Evolutionary conservation across 2,797 vertebrate species (phyloP), one percentile per base, ranked within the genome.

Genomic region (Danio jaintianensis): DNA sequence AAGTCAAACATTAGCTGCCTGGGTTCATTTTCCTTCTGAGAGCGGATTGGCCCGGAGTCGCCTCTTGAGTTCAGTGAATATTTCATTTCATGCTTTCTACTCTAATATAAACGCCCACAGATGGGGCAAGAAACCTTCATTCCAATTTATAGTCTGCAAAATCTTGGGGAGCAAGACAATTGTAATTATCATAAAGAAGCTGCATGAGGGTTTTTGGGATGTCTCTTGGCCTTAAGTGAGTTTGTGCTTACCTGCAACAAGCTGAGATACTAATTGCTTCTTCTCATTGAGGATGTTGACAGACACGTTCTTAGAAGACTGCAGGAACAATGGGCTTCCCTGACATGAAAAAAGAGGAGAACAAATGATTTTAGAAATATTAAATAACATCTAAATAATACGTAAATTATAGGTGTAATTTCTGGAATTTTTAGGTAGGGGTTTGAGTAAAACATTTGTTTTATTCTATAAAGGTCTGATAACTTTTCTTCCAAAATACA

Each of bases 261-360:
- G 95, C 87, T 96, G 97, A 36, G 97, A 98, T 87, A 98, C 95
- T 87, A 96, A 94, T 90, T 97, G 95, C 80, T 95, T 96, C 91
- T 99, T 95, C 88, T 93, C 94, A 79, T 96, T 96, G 88, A 98
- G 93, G 87, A 99, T 94, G 86, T 98, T 99, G 89, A 99, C 93
- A 1, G 98, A 97, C 82, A 99, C 93, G 40, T 99, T 99, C 91
- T 95, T 95, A 92, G 97, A 97, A 18, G 98, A 99, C 91, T 99
- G 98, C 92, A 99, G 95, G 92, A 96, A 96, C 81, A 99, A 92
- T 3, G 97, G 95, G 64, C 95, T 96, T 85, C 96, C 98, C 98
- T 99, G 87, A 1, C 4, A 75, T 52, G 84, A 62, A 76, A 56
- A 89, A 16, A 66, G 11, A 4, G 29, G 29, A 29, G 29, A 10